Evolutionary conservation across 2,888 invertebrate species (phyloP).

Genomic region (Chydorus sphaericus): DNA sequence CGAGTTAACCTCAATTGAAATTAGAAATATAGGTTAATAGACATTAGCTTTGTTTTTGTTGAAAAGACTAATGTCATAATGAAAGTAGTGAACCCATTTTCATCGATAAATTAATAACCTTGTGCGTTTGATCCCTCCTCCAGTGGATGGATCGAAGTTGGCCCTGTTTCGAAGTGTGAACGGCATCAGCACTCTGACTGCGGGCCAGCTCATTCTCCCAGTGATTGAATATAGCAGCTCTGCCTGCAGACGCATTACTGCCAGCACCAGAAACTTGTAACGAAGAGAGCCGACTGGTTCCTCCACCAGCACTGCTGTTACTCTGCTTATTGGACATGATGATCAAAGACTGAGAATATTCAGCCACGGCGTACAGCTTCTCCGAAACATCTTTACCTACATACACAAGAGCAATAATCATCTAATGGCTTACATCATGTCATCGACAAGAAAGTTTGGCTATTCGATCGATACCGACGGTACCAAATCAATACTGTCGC

Average conservation of each 20-base stretch:
- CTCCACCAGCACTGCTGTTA: no score
- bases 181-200: constrained; percentile 61
- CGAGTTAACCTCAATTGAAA: not conserved
- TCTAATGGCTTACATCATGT: no score
- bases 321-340: constrained; percentile 15
- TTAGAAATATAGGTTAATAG: no score
- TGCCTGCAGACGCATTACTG: constrained; percentile 16
- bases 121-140: constrained; percentile 31
- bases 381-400: constrained; percentile 66
- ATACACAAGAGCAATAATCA: not conserved
- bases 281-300: constrained; percentile 1
- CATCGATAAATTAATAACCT: no score
- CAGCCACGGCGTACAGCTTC: constrained; percentile 66
- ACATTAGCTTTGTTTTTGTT: no score
- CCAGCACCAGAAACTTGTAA: constrained; percentile 20
- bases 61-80: no score
- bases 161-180: constrained; percentile 60
- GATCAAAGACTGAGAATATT: constrained; percentile 40
- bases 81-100: no score
- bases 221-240: no score
- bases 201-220: constrained; percentile 35
- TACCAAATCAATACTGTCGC: no score
- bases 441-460: no score
- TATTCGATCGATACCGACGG: no score
- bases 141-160: constrained; percentile 51